Evolutionary conservation across 1,140 invertebrate genomes (phyloP).

Genomic region (Drosophila kepulauana): DNA sequence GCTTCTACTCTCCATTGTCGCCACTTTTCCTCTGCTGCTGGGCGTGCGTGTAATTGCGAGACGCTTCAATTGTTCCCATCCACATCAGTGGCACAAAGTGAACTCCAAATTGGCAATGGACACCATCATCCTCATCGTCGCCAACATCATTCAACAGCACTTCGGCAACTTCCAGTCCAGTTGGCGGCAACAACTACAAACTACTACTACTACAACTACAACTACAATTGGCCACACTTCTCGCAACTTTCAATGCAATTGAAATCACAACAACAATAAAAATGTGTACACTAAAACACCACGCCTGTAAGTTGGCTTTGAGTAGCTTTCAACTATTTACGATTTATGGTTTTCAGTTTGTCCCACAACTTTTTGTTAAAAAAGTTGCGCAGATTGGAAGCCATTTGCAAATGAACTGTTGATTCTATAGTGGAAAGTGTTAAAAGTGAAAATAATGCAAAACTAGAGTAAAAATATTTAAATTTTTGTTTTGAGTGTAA

Average conservation of each 20-base stretch:
- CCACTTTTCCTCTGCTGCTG: not conserved
- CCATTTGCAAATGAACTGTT: not conserved
- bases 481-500: no score
- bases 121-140: not conserved
- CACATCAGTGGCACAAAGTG: slow-evolving; percentile 22
- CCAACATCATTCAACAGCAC: not conserved
- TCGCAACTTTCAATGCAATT: slow-evolving; percentile 11
- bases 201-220: slow-evolving; percentile 7
- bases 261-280: slow-evolving; percentile 13
- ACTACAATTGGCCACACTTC: slow-evolving; percentile 14
- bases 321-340: slow-evolving; percentile 9
- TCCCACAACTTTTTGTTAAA: not conserved
- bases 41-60: slow-evolving; percentile 32
- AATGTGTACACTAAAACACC: slow-evolving; percentile 8
- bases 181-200: slow-evolving; percentile 7
- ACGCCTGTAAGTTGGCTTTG: slow-evolving; percentile 65
- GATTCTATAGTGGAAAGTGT: not conserved
- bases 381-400: not conserved
- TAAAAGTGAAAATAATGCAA: not conserved
- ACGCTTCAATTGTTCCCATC: slow-evolving; percentile 14
- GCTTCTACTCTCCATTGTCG: not conserved
- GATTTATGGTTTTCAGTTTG: slow-evolving; percentile 14
- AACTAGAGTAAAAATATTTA: not conserved
- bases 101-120: not conserved
- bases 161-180: not conserved